Evolutionary conservation across 1,140 invertebrate species (phyloP), one percentile per base, ranked within the genome.

Genomic region (Plodia interpunctella): DNA sequence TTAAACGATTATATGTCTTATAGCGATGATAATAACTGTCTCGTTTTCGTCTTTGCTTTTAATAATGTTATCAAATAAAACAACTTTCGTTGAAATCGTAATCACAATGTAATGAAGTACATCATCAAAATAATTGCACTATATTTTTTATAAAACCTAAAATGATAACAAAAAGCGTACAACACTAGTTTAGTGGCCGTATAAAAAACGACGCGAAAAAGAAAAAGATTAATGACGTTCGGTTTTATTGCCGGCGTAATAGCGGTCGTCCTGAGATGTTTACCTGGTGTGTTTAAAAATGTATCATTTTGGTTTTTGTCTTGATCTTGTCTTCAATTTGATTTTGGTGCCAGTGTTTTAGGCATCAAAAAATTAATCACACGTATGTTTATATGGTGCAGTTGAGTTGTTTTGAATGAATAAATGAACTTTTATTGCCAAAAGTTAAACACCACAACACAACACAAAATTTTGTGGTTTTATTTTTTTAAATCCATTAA

Each of bases 251-350:
- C 38, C 15, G n/a, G 38, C 13, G 15, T 13, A 44, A 44, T 17
- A 17, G 38, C 13, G 15, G 15, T 9, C 35, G 11, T 44, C 38
- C 38, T 10, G 2, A 44, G 38, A 4, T 44, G 30, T 44, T 17
- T 44, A 44, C 38, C 38, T 44, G 38, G 38, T n/a, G n/a, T 44
- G 5, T 44, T 44, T 44, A 44, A 32, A 44, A 44, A 44, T 44
- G 38, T 44, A 44, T 1, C 38, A 44, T 35, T 9, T 13, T 35
- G 32, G 32, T 15, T 11, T 11, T 38, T 38, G 35, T 44, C 38
- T 44, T 44, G 30, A 32, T 32, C 30, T 11, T 32, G 30, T 32
- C 10, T 11, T 32, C 2, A 5, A 32, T 32, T 32, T 32, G 30
- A 32, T 32, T 32, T 32, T 32, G 6, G 11, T 32, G 10, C 30